phyloP scores from a whole-genome alignment of 2,888 invertebrate genomes.

The Agapostemon virescens region DNA sequence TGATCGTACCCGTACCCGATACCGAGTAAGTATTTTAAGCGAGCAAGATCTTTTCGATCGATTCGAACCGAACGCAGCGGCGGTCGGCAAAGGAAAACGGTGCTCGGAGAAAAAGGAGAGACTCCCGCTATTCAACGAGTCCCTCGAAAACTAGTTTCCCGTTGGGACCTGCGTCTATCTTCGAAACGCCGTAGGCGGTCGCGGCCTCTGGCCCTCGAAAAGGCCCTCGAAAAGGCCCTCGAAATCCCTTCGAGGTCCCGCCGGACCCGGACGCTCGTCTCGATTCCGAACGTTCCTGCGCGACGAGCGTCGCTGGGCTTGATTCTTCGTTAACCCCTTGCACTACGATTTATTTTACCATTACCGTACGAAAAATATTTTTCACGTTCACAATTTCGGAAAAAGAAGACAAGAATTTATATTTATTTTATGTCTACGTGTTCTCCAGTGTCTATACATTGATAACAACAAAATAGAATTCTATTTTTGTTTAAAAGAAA shows the following conservation, averaged over 20 bases:
- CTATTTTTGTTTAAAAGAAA: too few species aligned
- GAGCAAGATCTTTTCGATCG: neutral
- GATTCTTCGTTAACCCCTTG: neutral
- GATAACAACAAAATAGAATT: too few species aligned
- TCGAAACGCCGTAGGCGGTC: neutral
- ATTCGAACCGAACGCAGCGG: neutral
- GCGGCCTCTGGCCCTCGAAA: neutral
- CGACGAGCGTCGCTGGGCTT: neutral
- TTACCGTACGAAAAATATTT: too few species aligned
- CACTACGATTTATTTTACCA: too few species aligned
- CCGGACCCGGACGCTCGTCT: neutral
- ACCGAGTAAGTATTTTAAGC: constrained; percentile 80
- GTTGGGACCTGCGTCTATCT: neutral
- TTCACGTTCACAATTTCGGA: too few species aligned
- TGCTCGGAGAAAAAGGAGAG: neutral
- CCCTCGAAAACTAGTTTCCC: neutral
- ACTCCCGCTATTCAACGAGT: neutral
- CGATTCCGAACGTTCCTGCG: neutral
- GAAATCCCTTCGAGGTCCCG: neutral
- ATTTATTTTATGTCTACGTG: too few species aligned
- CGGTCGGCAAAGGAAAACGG: neutral
- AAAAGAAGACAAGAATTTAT: too few species aligned
- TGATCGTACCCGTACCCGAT: constrained; percentile 77
- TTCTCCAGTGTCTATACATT: too few species aligned
- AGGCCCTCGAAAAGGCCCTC: neutral